A percentile compares a stretch with the other conserved stretches of the same genome.
These are phyloP conservation scores for Hirtodrosophila duncani DNA, from an alignment of 2,888 invertebrate genomes.

Conservation along the genomic window DNA sequence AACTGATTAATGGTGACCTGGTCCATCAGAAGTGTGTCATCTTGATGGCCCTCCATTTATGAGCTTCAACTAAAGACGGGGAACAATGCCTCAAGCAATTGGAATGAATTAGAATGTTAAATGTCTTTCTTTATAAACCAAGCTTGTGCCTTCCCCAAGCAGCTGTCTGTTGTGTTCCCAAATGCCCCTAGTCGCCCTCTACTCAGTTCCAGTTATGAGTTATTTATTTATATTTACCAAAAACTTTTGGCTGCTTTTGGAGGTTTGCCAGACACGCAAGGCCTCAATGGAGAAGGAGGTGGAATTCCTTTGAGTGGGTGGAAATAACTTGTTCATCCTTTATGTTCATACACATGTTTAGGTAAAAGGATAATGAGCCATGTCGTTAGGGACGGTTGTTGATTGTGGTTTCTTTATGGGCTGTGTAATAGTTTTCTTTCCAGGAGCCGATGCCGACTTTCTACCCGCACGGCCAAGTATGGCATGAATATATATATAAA, in stretches of 20 bases:
- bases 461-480: no score
- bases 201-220: conserved; percentile 47
- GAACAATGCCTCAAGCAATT: conserved; percentile 20
- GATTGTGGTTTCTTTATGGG: conserved; percentile 57
- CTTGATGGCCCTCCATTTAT: no score
- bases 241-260: conserved; percentile 38
- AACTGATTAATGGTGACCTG: conserved; percentile 24
- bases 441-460: no score
- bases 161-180: no score
- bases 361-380: conserved; percentile 53
- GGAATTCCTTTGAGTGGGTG: conserved; percentile 35
- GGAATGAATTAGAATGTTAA: conserved; percentile 23
- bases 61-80: conserved; percentile 13
- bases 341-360: conserved; percentile 46
- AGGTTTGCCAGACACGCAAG: conserved; percentile 52
- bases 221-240: conserved; percentile 55
- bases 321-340: background rate
- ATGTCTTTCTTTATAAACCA: conserved; percentile 4
- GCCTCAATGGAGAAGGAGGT: conserved; percentile 9
- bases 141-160: conserved; percentile 3
- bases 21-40: no score
- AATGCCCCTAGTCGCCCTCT: no score
- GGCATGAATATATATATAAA: no score
- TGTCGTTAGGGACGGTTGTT: conserved; percentile 59
- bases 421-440: conserved; percentile 18